Evolutionary conservation across 2,888 invertebrate genomes (phyloP), one percentile per base, ranked within the genome.

Genomic region (Drosophila quasianomalipes): DNA sequence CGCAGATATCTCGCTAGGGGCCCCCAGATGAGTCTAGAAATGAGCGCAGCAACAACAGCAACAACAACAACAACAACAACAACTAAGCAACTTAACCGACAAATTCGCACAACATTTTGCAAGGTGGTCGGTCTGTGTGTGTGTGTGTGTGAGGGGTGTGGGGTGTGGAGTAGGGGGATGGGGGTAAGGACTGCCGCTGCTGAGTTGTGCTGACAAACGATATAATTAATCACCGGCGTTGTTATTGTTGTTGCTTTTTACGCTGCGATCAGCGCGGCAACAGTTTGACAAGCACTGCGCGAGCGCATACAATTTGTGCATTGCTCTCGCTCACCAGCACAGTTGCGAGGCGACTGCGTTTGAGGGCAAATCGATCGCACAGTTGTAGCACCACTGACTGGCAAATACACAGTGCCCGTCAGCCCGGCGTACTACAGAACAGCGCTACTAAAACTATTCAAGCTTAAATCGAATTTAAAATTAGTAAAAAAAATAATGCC

Each of bases 1-100:
- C 82, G 79, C 69, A 77, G 76, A 86, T 75, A 83, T 74, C 73
- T 81, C 69, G 60, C 79, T 69, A 66, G 73, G 73, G 76, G 81
- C 76, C 66, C 63, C 66, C 80, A 55, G 61, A 69, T 79, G 83
- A 76, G 76, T 68, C 63, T 81, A 78, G 70, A 67, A 79, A 75
- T 74, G 80, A 82, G 68, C 77, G 68, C 67, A 77, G 55, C 75
- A 78, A 58, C 65, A 81, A 59, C 53, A 69, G 39, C 68, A 62
- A 53, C 72, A 70, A 57, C 59, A 54, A 61, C 53, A 69, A 44
- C 68, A 62, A 53, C 72, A 70, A 57, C 59, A 54, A 61, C 35
- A 81, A 61, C 47, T 26, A 26, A 47, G 22, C 60, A 62, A 76
- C 64, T 71, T 67, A 77, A 72, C 62, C 76, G 49, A 69, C 72